Evolutionary conservation across 2,113 vertebrate genomes (phyloP), one percentile per base, ranked within the genome.

Genomic region (Notarius lentiginosus): DNA sequence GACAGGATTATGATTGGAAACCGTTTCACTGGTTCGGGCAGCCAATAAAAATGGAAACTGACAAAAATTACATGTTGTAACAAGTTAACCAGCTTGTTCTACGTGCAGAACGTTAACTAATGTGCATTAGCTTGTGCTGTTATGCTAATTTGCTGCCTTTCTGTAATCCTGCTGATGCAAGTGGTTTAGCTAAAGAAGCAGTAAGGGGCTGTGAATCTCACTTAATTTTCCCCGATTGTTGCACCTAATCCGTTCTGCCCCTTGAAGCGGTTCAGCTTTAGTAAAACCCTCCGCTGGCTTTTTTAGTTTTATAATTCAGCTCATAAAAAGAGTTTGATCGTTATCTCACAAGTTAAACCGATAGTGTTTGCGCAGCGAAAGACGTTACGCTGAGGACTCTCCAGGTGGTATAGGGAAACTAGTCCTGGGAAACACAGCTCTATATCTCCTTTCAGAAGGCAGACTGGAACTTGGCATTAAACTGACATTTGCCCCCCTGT

Each of bases 281-380:
- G 24, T 76, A 8, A 55, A 12, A 24, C 18, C 20, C 47, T 49
- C 14, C 4, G 5, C 17, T 8, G 18, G 72, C 20, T 75, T 75
- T 49, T 24, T 41, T 41, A 17, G 11, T 55, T 77, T 34, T 41
- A 14, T 56, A 22, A 84, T 20, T 8, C 63, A 22, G n/a, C 53
- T 72, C 68, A 24, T 24, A 24, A 34, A 24, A 34, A 55, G 10
- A 14, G 53, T 55, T 70, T 56, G 65, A 70, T 70, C 1, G 12
- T 68, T 49, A 49, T 65, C 60, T 49, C 34, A 49, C n/a, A 84
- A n/a, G 73, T 82, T 47, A 70, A 90, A 90, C 86, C 87, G 83
- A 73, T 72, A 72, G 65, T 82, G 89, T 89, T 27, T 87, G 58
- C 18, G 34, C 49, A n/a, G 18, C 17, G 18, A 73, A 49, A 55